Percentiles rank a stretch among this genome's conserved stretches.
These are phyloP conservation scores for Oncorhynchus mykiss DNA, from an alignment of 2,113 vertebrate genomes.

Conservation along the genomic window DNA sequence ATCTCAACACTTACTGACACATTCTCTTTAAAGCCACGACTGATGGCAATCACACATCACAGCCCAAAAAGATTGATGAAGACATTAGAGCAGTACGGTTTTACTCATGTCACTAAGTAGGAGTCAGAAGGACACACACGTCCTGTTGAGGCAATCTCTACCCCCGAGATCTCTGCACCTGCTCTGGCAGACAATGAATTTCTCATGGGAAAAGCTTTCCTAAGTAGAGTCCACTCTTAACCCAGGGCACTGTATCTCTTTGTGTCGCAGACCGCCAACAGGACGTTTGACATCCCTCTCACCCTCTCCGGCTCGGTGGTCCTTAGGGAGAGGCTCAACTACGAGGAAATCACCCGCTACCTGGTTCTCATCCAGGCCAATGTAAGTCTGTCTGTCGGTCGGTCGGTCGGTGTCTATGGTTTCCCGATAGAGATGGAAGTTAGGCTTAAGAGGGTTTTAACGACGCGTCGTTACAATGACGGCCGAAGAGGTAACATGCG, in stretches of 20 bases:
- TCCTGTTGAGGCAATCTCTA: neutral
- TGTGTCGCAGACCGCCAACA: constrained; percentile 81
- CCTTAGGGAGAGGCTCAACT: constrained; percentile 91
- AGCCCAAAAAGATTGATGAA: too few relatives aligned
- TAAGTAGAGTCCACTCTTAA: neutral
- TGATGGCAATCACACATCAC: too few relatives aligned
- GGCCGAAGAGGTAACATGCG: too few relatives aligned
- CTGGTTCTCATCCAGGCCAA: constrained; percentile 93
- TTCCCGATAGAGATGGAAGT: neutral
- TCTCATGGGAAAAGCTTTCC: constrained; percentile 4
- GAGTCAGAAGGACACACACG: constrained; percentile 12
- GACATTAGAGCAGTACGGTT: too few relatives aligned
- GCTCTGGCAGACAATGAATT: constrained; percentile 9
- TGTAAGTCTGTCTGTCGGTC: constrained; percentile 73
- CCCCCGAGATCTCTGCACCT: neutral
- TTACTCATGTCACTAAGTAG: too few relatives aligned
- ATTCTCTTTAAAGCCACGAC: neutral
- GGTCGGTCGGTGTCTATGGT: constrained; percentile 42
- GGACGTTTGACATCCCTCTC: constrained; percentile 94
- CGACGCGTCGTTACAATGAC: too few relatives aligned
- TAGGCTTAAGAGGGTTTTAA: too few relatives aligned
- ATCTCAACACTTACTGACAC: neutral
- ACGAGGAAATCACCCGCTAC: constrained; percentile 94
- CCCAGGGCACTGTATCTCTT: neutral
- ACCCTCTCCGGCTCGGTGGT: constrained; percentile 92